Evolutionary conservation across 2,888 invertebrate genomes (phyloP).

Genomic region (Drosophila gaucha): DNA sequence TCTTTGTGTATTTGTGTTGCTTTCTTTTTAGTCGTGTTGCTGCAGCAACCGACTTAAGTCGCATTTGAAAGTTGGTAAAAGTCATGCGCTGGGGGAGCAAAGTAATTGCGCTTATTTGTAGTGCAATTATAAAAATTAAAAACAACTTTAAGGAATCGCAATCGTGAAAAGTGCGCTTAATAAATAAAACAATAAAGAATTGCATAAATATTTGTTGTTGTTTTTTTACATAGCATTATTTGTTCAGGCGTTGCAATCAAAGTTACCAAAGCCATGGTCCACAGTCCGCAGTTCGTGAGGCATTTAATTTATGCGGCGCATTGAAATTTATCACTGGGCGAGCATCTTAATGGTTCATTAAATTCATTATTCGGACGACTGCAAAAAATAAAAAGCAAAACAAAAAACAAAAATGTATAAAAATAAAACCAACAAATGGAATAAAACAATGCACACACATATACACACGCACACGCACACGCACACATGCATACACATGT

Average conservation of each 20-base stretch:
- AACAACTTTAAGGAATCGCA: slow-evolving; percentile 25
- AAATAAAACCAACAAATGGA: slow-evolving; percentile 44
- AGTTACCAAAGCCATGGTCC: slow-evolving; percentile 31
- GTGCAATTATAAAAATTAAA: slow-evolving; percentile 73
- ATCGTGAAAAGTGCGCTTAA: slow-evolving; percentile 16
- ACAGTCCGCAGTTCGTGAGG: slow-evolving; percentile 34
- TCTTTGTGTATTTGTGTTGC: slow-evolving; percentile 29
- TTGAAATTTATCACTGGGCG: slow-evolving; percentile 81
- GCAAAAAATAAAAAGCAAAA: slow-evolving; percentile 54
- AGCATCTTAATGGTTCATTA: slow-evolving; percentile 84
- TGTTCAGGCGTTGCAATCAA: slow-evolving; percentile 52
- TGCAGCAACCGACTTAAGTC: slow-evolving; percentile 65
- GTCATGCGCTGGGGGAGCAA: slow-evolving; percentile 40
- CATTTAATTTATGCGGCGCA: slow-evolving; percentile 81
- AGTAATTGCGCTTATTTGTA: slow-evolving; percentile 73
- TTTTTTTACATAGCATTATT: slow-evolving; percentile 29
- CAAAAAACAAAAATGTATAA: slow-evolving; percentile 31
- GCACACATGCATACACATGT: slow-evolving; percentile 4
- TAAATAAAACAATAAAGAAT: slow-evolving; percentile 27
- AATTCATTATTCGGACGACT: slow-evolving; percentile 82
- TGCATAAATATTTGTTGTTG: slow-evolving; percentile 14
- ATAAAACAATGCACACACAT: slow-evolving; percentile 64
- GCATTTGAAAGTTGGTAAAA: slow-evolving; percentile 71
- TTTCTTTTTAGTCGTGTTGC: slow-evolving; percentile 10
- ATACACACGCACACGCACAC: slow-evolving; percentile 7